Percentiles rank a stretch among this genome's conserved stretches.
These are phyloP conservation scores for Tokudaia tokunoshimensis DNA, from an alignment of 2,797 vertebrate genomes.

Conservation along the genomic window DNA sequence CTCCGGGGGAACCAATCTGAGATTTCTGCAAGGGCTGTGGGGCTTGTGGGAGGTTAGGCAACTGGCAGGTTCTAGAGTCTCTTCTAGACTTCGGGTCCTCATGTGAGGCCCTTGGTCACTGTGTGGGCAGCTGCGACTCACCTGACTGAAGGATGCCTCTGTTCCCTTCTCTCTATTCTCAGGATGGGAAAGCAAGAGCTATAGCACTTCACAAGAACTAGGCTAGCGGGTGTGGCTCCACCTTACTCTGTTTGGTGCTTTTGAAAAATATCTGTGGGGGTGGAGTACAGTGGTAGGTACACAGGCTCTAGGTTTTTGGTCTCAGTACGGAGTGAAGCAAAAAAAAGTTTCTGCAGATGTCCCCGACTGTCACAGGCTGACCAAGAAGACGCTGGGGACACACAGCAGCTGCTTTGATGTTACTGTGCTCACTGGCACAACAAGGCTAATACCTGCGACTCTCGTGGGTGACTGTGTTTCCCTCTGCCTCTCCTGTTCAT, in stretches of 20 bases:
- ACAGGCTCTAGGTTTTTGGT: background rate
- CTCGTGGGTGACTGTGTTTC: background rate
- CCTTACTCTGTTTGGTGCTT: background rate
- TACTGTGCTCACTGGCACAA: background rate
- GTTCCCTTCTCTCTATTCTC: background rate
- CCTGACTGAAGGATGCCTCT: no score
- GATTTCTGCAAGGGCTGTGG: background rate
- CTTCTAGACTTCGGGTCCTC: background rate
- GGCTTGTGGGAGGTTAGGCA: background rate
- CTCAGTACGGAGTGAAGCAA: background rate
- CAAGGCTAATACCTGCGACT: background rate
- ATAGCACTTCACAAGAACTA: background rate
- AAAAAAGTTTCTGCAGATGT: background rate
- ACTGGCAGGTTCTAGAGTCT: background rate
- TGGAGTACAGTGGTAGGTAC: no score
- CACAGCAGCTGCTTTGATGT: background rate
- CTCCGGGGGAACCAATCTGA: background rate
- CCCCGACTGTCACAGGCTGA: background rate
- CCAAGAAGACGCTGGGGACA: background rate
- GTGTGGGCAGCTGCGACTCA: accelerated
- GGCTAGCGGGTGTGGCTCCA: background rate
- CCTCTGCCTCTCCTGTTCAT: background rate
- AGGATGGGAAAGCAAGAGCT: background rate
- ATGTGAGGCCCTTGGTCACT: background rate
- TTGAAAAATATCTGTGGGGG: background rate